Base-by-base conservation (phyloP, 2,888 invertebrate species). In the Volucella inflata region DNA sequence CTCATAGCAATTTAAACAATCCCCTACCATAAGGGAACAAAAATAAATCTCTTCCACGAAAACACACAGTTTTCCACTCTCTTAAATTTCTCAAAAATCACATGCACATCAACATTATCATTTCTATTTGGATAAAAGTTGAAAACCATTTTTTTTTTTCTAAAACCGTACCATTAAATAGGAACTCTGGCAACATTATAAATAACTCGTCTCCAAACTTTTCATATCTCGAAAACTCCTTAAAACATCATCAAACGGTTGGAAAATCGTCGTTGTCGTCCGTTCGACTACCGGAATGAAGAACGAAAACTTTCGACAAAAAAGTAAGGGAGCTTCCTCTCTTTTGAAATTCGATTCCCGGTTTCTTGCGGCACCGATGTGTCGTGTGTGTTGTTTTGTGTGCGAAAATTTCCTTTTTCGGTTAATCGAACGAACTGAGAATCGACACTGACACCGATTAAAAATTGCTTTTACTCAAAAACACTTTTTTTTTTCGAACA, bases 281-380 rank as follows among this genome's bases (percentile, higher is more conserved):
- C 21, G 12, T n/a, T n/a, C 14, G 44, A n/a, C 42, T 6, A 57
- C 36, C 40, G 17, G 36, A 40, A 51, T 21, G 4, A 64, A 48
- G 21, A 64, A 46, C n/a, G 59, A 51, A 40, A 40, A 53, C 9
- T 48, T 10, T 11, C 68, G 50, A 9, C 1, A 64, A 62, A 70
- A 14, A 30, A 46, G n/a, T 72, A 85, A 72, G 81, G 76, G 85
- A 81, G 78, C 42, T 74, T 78, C 64, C 74, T 87, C 87, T 87
- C 87, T 87, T 87, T 78, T 91, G 91, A 91, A 91, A 91, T 90
- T 90, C 89, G 91, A 91, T 89, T 89, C 91, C 91, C 89, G 76
- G 67, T 77, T 81, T 68, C 51, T 30, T 60, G 53, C 59, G 68
- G 62, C 44, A 16, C 46, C 59, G 75, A 75, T 77, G 75, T 77